Conservation (phyloP, 2,797 vertebrate species). For the Pangasius mekongensis region DNA sequence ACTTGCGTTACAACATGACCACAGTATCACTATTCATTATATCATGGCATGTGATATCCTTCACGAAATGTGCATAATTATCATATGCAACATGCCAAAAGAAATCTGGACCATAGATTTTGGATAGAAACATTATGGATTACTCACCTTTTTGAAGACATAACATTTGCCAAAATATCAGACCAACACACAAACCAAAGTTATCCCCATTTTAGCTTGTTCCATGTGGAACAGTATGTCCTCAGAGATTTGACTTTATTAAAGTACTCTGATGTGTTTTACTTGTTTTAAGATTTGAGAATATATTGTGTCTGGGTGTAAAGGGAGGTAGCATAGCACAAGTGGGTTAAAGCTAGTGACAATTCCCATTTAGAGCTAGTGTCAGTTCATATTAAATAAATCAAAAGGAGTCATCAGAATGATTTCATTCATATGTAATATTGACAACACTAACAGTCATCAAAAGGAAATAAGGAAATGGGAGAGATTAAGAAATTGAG, state of each 20-base stretch:
- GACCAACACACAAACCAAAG: background rate
- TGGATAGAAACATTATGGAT: background rate
- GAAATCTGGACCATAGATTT: background rate
- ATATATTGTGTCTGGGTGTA: conserved; percentile 71
- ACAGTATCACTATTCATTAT: background rate
- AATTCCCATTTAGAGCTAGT: conserved; percentile 65
- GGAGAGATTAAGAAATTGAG: background rate
- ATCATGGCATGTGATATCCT: background rate
- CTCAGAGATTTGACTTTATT: conserved; percentile 74
- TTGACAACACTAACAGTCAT: background rate
- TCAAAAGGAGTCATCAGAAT: background rate
- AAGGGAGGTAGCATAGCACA: conserved; percentile 63
- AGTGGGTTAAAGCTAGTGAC: conserved; percentile 68
- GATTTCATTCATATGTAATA: background rate
- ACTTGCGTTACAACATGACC: no score
- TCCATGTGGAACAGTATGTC: conserved; percentile 66
- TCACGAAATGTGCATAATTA: background rate
- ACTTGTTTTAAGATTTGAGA: conserved; percentile 75
- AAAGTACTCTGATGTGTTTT: conserved; percentile 77
- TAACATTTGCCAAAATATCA: background rate
- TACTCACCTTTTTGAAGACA: background rate
- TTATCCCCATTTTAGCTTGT: background rate
- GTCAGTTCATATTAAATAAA: background rate
- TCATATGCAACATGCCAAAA: background rate
- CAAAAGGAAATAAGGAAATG: background rate